Percentiles rank a stretch among this genome's conserved stretches.
These are phyloP conservation scores for Uloborus diversus DNA, from an alignment of 1,140 invertebrate species.

Conservation along the genomic window DNA sequence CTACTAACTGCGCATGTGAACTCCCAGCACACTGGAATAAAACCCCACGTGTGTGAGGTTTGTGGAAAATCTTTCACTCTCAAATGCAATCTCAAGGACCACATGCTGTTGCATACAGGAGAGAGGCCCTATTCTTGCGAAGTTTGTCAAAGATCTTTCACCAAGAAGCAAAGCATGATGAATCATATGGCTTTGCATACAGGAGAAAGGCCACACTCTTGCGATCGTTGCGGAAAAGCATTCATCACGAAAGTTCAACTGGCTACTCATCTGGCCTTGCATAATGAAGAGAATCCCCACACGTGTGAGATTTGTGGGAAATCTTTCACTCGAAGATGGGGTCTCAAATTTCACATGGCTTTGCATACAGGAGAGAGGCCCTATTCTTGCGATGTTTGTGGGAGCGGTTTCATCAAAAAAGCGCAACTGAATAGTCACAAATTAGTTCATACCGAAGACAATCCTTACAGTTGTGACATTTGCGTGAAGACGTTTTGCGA, in stretches of 20 bases:
- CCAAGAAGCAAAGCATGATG: conserved; percentile 3
- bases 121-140: conserved; percentile 28
- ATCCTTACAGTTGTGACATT: conserved; percentile 8
- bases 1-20: conserved; percentile 23
- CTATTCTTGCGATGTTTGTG: conserved; percentile 29
- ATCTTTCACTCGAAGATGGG: conserved; percentile 20
- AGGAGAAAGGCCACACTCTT: conserved; percentile 18
- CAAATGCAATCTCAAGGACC: conserved; percentile 9
- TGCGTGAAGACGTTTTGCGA: conserved; percentile 21
- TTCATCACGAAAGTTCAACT: conserved; percentile 19
- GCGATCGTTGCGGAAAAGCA: conserved; percentile 24
- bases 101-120: conserved; percentile 17
- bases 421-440: conserved; percentile 26
- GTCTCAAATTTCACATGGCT: conserved; percentile 18
- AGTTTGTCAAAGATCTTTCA: conserved; percentile 6
- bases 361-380: conserved; percentile 41
- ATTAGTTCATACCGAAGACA: conserved; percentile 4
- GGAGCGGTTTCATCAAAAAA: conserved; percentile 24
- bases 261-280: conserved; percentile 18
- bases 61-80: conserved; percentile 60
- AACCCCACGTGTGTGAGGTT: conserved; percentile 64
- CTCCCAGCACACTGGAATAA: conserved; percentile 27
- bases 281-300: conserved; percentile 34
- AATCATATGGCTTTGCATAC: conserved; percentile 24
- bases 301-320: conserved; percentile 12